These are phyloP conservation scores for Rhodophaea formosa DNA, from an alignment of 2,888 invertebrate species.

Conservation along the genomic window DNA sequence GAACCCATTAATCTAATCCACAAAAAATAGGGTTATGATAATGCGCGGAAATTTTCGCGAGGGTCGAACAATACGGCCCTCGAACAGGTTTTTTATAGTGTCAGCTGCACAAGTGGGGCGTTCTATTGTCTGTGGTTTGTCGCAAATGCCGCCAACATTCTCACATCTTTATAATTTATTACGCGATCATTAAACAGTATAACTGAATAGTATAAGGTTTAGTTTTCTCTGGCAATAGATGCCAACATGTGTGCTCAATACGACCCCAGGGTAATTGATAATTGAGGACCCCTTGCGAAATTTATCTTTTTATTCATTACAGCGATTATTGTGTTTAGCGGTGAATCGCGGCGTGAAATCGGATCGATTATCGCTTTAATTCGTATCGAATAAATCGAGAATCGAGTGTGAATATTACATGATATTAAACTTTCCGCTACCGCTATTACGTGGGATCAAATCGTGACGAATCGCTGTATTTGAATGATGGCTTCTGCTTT, in stretches of 20 bases:
- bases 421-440: conserved; percentile 50
- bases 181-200: conserved; percentile 20
- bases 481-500: conserved; percentile 57
- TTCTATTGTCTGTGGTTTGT: conserved; percentile 48
- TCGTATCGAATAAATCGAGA: conserved; percentile 49
- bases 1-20: conserved; percentile 39
- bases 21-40: conserved; percentile 30
- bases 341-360: conserved; percentile 65
- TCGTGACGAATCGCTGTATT: conserved; percentile 60
- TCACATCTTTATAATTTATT: conserved; percentile 34
- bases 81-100: conserved; percentile 56
- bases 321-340: conserved; percentile 58
- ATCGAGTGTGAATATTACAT: conserved; percentile 35
- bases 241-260: conserved; percentile 40
- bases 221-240: conserved; percentile 23
- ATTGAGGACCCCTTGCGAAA: conserved; percentile 44
- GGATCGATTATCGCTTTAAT: conserved; percentile 60
- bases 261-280: conserved; percentile 31
- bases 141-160: conserved; percentile 57
- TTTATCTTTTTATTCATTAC: conserved; percentile 66
- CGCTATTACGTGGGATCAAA: conserved; percentile 37
- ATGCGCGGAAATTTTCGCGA: conserved; percentile 9
- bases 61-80: conserved; percentile 32
- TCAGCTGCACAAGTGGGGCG: conserved; percentile 74
- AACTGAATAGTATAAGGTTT: conserved; percentile 30